A percentile compares a stretch with the other conserved stretches of the same genome.
Evolutionary conservation across 2,797 vertebrate species (phyloP).

Genomic region (Chaenodraco wilsoni): DNA sequence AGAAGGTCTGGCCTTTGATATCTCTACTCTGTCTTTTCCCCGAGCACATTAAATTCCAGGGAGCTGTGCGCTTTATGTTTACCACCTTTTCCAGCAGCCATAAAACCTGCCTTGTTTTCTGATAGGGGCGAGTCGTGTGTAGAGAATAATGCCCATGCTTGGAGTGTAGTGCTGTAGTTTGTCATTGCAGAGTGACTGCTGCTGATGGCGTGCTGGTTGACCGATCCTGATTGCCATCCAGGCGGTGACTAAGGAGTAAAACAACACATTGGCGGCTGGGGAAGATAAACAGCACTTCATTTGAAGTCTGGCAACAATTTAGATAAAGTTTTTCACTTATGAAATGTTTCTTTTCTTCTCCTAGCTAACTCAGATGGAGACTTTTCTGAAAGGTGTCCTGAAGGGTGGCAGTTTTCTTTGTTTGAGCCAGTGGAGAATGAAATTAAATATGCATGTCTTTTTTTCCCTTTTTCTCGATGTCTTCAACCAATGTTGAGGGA

Average conservation of each 20-base stretch:
- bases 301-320: slow-evolving; percentile 76
- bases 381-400: slow-evolving; percentile 77
- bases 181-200: slow-evolving; percentile 70
- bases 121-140: slow-evolving; percentile 64
- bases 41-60: slow-evolving; percentile 72
- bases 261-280: slow-evolving; percentile 68
- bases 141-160: slow-evolving; percentile 66
- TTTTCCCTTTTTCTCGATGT: slow-evolving; percentile 53
- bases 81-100: slow-evolving; percentile 72
- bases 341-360: slow-evolving; percentile 48
- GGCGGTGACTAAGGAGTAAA: slow-evolving; percentile 72
- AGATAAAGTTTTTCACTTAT: slow-evolving; percentile 63
- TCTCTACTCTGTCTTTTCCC: slow-evolving; percentile 74
- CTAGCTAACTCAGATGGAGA: slow-evolving; percentile 72
- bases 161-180: slow-evolving; percentile 59
- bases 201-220: slow-evolving; percentile 71
- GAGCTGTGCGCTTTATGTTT: slow-evolving; percentile 72
- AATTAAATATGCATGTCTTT: slow-evolving; percentile 83
- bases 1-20: slow-evolving; percentile 69
- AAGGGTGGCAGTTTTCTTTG: slow-evolving; percentile 79
- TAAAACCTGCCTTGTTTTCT: slow-evolving; percentile 79
- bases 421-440: slow-evolving; percentile 84
- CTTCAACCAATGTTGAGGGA: slow-evolving; percentile 70
- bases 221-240: slow-evolving; percentile 75
- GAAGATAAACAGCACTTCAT: slow-evolving; percentile 79